Percentiles rank a stretch among this genome's conserved stretches.
phyloP scores from a whole-genome alignment of 2,113 vertebrate genomes.

The Sturnira hondurensis region DNA sequence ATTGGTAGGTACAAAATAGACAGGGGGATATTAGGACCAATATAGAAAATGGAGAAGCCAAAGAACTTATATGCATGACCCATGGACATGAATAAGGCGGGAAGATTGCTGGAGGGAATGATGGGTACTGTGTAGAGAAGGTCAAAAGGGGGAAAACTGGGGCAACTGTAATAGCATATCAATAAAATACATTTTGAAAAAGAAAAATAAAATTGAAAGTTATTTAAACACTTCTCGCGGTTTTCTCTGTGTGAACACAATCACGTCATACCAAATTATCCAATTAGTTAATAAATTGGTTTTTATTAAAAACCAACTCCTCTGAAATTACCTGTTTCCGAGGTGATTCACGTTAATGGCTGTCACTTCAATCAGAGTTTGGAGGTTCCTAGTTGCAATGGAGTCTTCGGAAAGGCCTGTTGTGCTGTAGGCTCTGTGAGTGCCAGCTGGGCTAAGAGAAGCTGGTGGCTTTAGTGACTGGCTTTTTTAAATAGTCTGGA shows the following conservation, averaged over 20 bases:
- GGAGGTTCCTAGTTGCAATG: constrained; percentile 69
- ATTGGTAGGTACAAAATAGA: too few species aligned
- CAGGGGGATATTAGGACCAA: too few species aligned
- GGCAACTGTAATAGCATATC: too few species aligned
- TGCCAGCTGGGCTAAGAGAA: constrained; percentile 64
- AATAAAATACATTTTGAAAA: too few species aligned
- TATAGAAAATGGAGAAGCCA: too few species aligned
- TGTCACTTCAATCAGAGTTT: constrained; percentile 68
- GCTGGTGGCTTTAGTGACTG: constrained; percentile 70
- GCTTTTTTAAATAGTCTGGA: constrained; percentile 72
- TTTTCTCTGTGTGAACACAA: constrained; percentile 74
- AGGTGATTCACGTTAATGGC: constrained; percentile 74
- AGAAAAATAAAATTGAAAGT: too few species aligned
- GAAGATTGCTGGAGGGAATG: too few species aligned
- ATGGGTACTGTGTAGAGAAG: too few species aligned
- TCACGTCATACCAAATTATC: constrained; percentile 77
- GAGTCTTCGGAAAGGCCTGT: constrained; percentile 60
- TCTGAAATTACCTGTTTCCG: constrained; percentile 79
- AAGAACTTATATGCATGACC: too few species aligned
- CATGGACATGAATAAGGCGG: too few species aligned
- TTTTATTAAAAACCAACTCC: constrained; percentile 58
- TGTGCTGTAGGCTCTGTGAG: constrained; percentile 68
- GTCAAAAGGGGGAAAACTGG: too few species aligned
- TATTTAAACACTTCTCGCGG: constrained; percentile 35
- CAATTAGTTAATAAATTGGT: constrained; percentile 73